Conservation (phyloP, 2,888 invertebrate genomes). For the Arenicola marina region DNA sequence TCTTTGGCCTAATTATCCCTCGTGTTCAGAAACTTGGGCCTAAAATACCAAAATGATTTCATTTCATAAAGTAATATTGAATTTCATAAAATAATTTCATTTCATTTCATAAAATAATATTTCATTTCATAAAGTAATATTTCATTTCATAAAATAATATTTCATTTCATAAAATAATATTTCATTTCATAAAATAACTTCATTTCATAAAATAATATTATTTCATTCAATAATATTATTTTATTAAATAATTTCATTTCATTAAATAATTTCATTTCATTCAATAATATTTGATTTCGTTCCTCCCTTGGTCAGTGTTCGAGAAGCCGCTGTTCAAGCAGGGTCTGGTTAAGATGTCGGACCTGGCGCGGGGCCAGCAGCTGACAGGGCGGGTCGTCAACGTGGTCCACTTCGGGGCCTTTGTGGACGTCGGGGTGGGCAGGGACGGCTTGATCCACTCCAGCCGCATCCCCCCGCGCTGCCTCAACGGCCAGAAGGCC, state of each 20-base stretch:
- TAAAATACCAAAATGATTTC: too few relatives aligned
- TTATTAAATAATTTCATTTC: not conserved
- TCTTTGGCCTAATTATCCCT: too few relatives aligned
- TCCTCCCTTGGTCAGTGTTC: slow-evolving; percentile 58
- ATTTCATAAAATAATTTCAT: too few relatives aligned
- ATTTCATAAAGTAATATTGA: too few relatives aligned
- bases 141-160: too few relatives aligned
- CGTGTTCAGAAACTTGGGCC: too few relatives aligned
- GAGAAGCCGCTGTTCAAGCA: slow-evolving; percentile 77
- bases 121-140: too few relatives aligned
- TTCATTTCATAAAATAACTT: too few relatives aligned
- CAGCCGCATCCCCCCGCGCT: slow-evolving; percentile 58
- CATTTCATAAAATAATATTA: too few relatives aligned
- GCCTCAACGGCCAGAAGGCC: slow-evolving; percentile 20
- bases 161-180: too few relatives aligned
- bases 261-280: not conserved
- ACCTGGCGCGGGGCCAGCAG: slow-evolving; percentile 63
- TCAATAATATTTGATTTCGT: not conserved
- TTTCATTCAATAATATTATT: too few relatives aligned
- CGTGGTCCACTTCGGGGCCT: slow-evolving; percentile 87
- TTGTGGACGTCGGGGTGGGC: slow-evolving; percentile 73
- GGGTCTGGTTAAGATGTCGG: slow-evolving; percentile 72
- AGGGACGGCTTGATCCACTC: slow-evolving; percentile 56
- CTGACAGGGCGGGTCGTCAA: slow-evolving; percentile 77
- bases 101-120: too few relatives aligned